Conservation (phyloP, 1,140 invertebrate genomes). For the Pseudomyrmex cubaensis region DNA sequence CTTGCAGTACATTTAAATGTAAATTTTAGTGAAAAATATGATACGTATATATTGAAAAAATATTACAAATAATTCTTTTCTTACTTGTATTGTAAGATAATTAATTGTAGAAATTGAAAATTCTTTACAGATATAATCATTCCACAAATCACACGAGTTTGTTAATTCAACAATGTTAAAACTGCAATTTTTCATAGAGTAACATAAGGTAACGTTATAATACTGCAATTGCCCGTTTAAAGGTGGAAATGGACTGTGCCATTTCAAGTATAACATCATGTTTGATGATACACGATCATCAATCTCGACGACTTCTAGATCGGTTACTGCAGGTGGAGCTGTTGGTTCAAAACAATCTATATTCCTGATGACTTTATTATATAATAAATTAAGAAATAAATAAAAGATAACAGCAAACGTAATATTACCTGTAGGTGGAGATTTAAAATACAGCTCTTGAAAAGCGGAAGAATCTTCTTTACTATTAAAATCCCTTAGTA, state of each 20-base stretch:
- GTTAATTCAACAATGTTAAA: not conserved
- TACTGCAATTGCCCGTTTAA: slow-evolving; percentile 57
- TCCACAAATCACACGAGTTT: slow-evolving; percentile 67
- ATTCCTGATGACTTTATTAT: not conserved
- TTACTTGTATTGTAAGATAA: not conserved
- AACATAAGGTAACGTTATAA: slow-evolving; percentile 3
- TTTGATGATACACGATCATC: not conserved
- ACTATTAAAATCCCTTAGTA: slow-evolving; percentile 6
- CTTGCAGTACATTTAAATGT: not conserved
- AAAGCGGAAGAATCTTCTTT: slow-evolving; percentile 49
- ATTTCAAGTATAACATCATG: slow-evolving; percentile 55
- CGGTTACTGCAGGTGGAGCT: slow-evolving; percentile 66
- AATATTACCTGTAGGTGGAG: slow-evolving; percentile 60
- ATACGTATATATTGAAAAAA: not conserved
- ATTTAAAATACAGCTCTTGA: slow-evolving; percentile 31
- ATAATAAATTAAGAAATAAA: not conserved
- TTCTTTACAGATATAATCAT: slow-evolving; percentile 60
- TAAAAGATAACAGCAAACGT: not conserved
- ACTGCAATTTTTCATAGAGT: not conserved
- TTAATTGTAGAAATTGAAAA: not conserved
- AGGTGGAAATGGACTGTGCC: slow-evolving; percentile 64
- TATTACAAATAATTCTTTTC: not conserved
- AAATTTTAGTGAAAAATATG: too few relatives aligned
- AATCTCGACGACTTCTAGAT: slow-evolving; percentile 63
- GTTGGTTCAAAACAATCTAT: not conserved